Evolutionary conservation across 2,888 invertebrate species (phyloP).

Genomic region (Zygogramma bicolorata): DNA sequence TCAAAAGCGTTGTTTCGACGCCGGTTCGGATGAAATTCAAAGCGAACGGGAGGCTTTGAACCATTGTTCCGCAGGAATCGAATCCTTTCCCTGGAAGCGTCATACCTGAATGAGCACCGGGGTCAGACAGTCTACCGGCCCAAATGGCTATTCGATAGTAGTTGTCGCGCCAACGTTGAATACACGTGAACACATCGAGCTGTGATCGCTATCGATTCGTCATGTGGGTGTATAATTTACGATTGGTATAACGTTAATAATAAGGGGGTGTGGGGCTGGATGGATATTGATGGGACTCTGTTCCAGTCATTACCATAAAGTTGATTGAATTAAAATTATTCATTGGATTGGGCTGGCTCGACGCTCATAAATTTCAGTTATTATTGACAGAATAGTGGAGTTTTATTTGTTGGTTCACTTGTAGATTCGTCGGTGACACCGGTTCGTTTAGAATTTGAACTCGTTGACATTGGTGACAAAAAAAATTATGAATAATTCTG

Average conservation of each 20-base stretch:
- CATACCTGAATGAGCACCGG: background rate
- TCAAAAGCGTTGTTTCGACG: no score
- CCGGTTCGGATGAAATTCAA: no score
- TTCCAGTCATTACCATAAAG: conserved; percentile 24
- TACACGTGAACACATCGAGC: conserved; percentile 22
- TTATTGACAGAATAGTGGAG: background rate
- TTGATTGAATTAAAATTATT: conserved; percentile 31
- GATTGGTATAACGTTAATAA: conserved; percentile 35
- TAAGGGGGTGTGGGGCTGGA: conserved; percentile 28
- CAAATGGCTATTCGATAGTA: conserved; percentile 21
- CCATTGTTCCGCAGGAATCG: conserved; percentile 7
- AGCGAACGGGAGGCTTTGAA: no score
- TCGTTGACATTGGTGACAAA: background rate
- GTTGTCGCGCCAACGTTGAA: conserved; percentile 27
- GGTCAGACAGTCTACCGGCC: background rate
- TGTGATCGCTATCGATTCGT: conserved; percentile 36
- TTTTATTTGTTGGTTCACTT: background rate
- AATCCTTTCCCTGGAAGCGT: background rate
- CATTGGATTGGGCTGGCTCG: conserved; percentile 8
- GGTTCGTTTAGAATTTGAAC: background rate
- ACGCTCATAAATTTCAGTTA: conserved; percentile 2
- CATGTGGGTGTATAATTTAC: conserved; percentile 40
- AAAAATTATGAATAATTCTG: background rate
- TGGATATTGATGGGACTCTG: conserved; percentile 38
- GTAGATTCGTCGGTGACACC: background rate